phyloP scores from a whole-genome alignment of 1,140 invertebrate genomes.

The Drosophila ambigua region DNA sequence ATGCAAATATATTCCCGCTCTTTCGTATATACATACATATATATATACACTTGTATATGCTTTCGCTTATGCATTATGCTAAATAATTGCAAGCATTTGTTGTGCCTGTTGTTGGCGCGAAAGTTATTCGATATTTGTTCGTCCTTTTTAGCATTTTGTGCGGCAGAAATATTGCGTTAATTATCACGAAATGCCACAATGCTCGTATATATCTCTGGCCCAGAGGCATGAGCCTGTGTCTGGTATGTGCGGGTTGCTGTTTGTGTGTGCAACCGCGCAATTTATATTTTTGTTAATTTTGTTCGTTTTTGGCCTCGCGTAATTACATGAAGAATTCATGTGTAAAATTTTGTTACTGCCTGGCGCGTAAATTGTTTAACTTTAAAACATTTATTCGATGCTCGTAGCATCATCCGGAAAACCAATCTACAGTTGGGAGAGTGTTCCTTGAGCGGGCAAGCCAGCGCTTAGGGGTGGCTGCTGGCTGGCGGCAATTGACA shows the following conservation, averaged over 20 bases:
- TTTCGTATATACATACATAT: slow-evolving; percentile 16
- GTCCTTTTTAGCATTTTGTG: slow-evolving; percentile 61
- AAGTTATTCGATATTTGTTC: slow-evolving; percentile 29
- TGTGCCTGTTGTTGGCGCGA: neutral
- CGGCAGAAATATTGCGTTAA: slow-evolving; percentile 71
- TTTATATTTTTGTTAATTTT: slow-evolving; percentile 65
- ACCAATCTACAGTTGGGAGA: slow-evolving; percentile 27
- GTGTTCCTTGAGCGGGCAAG: neutral
- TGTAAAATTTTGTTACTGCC: slow-evolving; percentile 65
- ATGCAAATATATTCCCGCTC: slow-evolving; percentile 69
- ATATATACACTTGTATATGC: slow-evolving; percentile 15
- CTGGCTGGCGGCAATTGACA: slow-evolving; percentile 27
- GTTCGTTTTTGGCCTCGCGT: slow-evolving; percentile 64
- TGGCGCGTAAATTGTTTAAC: slow-evolving; percentile 49
- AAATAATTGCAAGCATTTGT: slow-evolving; percentile 66
- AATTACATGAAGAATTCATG: slow-evolving; percentile 80
- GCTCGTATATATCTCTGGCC: slow-evolving; percentile 2
- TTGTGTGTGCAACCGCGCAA: slow-evolving; percentile 38
- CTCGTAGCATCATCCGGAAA: slow-evolving; percentile 15
- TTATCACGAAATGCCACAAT: slow-evolving; percentile 56
- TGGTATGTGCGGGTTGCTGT: slow-evolving; percentile 13
- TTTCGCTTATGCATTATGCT: slow-evolving; percentile 71
- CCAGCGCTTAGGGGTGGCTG: neutral
- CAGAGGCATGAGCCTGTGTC: slow-evolving; percentile 12
- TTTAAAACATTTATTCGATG: slow-evolving; percentile 58